Evolutionary conservation across 2,888 invertebrate genomes (phyloP).

Genomic region (Cerastis rubricosa): DNA sequence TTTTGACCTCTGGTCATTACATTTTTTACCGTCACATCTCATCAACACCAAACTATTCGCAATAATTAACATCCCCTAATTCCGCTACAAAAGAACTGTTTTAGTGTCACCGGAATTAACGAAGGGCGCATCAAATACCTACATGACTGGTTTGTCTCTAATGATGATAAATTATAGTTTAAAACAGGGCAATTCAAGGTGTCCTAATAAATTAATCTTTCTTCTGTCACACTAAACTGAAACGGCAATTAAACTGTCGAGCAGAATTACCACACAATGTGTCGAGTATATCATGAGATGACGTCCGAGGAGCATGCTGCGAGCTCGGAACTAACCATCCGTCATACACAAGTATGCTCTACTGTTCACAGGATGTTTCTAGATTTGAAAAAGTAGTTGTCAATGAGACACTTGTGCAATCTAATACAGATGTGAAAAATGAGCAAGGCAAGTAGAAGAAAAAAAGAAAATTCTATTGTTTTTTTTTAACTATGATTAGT

Average conservation of each 20-base stretch:
- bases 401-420: neutral
- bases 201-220: conserved; percentile 88
- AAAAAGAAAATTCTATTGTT: neutral
- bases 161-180: conserved; percentile 86
- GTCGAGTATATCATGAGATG: conserved; percentile 88
- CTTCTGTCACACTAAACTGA: conserved; percentile 85
- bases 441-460: neutral
- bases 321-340: conserved; percentile 76
- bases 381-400: neutral
- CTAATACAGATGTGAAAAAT: neutral
- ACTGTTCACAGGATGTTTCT: conserved; percentile 70
- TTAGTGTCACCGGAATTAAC: conserved; percentile 49
- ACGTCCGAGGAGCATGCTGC: conserved; percentile 79
- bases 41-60: conserved; percentile 32
- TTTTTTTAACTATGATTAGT: neutral
- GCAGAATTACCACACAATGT: conserved; percentile 89
- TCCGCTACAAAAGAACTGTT: conserved; percentile 30
- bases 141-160: conserved; percentile 79
- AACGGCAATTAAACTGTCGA: conserved; percentile 87
- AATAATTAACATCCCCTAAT: conserved; percentile 40
- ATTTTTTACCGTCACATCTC: conserved; percentile 18
- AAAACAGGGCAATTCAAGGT: conserved; percentile 84
- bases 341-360: conserved; percentile 79
- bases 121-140: conserved; percentile 65
- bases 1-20: too few species aligned